These are phyloP conservation scores for Polypedilum vanderplanki DNA, from an alignment of 1,140 invertebrate genomes.

Conservation along the genomic window DNA sequence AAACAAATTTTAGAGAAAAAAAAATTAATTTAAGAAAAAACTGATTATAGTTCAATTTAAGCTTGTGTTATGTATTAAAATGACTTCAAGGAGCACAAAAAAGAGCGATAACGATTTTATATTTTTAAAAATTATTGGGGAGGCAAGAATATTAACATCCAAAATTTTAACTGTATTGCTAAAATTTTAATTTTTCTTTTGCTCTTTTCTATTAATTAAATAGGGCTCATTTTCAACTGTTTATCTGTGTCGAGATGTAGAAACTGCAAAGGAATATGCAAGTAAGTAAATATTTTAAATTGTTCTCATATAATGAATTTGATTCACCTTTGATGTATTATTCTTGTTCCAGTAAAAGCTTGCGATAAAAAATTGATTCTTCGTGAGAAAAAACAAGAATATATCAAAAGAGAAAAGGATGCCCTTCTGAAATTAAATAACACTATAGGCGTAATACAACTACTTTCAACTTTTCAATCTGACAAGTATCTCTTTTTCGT, in stretches of 20 bases:
- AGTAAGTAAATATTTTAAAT: conserved; percentile 57
- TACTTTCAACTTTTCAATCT: conserved; percentile 97
- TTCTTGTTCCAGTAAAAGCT: conserved; percentile 78
- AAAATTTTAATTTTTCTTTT: background rate
- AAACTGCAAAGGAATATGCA: conserved; percentile 83
- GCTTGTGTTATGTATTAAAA: too few relatives aligned
- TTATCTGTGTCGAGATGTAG: conserved; percentile 86
- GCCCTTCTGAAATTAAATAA: conserved; percentile 44
- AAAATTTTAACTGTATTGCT: background rate
- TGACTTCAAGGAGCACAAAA: conserved; percentile 43
- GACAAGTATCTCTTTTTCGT: conserved; percentile 90
- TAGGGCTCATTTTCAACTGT: conserved; percentile 90
- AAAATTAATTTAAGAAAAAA: too few relatives aligned
- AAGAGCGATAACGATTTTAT: conserved; percentile 78
- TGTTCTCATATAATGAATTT: conserved; percentile 27
- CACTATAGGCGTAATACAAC: conserved; percentile 77
- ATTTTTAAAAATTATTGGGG: conserved; percentile 91
- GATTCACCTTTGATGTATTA: conserved; percentile 29
- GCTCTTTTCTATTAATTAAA: background rate
- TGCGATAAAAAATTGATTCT: conserved; percentile 90
- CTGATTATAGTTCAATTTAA: too few relatives aligned
- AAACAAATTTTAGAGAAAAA: too few relatives aligned
- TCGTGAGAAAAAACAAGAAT: conserved; percentile 85
- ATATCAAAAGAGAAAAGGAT: conserved; percentile 60
- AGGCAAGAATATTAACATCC: conserved; percentile 45